Base-by-base conservation (phyloP, 1,140 invertebrate species). In the Zaprionus davidi region DNA sequence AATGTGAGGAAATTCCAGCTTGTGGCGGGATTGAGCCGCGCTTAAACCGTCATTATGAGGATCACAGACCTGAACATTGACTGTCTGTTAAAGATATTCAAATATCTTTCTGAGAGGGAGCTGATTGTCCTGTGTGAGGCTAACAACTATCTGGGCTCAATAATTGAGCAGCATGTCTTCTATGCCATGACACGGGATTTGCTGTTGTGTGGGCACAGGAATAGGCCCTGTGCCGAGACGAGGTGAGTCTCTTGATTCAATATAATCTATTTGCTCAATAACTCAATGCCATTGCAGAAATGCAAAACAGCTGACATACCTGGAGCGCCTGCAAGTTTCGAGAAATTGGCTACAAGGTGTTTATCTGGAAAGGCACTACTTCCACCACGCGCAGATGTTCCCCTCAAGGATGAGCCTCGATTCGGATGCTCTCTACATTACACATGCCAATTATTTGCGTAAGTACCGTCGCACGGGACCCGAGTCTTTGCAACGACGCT, bases 371-470 rank as follows among this genome's bases (percentile, higher is more conserved):
- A 64, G 76, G 1, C 71, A 77, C 20, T 92, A 92, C 26, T 92
- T 83, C 34, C 85, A 92, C 55, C 90, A 92, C 65, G 71, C 57
- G 0, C 80, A 82, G 51, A 91, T 92, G 82, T 92, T 86, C 58
- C 66, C 88, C 26, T 90, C 90, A 11, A 92, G 85, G 64, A n/a
- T 92, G 7, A 75, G 76, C 24, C 68, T 92, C 13, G 81, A 91
- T 36, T 60, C 70, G 2, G 71, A 92, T 51, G 65, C 63, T 11
- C 55, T 92, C 7, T 91, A 83, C 38, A 81, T 91, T 28, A 82
- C 92, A 1, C 76, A 92, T 58, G 76, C 78, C 5, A 65, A 75
- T 28, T 90, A 85, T 60, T 59, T 92, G n/a, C 83, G 92, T 6
- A 81, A 81, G 58, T 83, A 92, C 63, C 67, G 60, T 9, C 71